These are phyloP conservation scores for Heliconius aoede DNA, from an alignment of 2,888 invertebrate genomes.

Conservation along the genomic window DNA sequence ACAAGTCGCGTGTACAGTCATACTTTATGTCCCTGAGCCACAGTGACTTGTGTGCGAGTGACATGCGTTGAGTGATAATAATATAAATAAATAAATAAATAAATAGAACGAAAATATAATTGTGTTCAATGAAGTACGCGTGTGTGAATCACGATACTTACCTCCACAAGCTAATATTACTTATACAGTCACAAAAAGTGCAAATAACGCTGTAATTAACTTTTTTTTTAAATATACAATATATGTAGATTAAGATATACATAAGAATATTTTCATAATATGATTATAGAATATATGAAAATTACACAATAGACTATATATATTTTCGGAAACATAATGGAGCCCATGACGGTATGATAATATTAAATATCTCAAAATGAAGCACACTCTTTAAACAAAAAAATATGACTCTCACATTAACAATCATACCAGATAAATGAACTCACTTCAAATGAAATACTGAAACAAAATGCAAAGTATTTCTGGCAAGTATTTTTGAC, in stretches of 20 bases:
- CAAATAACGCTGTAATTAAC: background rate
- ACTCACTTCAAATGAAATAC: conserved; percentile 36
- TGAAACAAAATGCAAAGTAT: conserved; percentile 40
- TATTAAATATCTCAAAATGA: background rate
- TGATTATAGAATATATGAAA: too few relatives aligned
- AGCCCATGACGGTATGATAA: background rate
- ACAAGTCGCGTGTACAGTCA: too few relatives aligned
- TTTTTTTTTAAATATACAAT: too few relatives aligned
- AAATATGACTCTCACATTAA: background rate
- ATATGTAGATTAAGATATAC: too few relatives aligned
- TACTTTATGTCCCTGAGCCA: too few relatives aligned
- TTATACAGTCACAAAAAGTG: background rate
- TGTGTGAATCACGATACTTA: too few relatives aligned
- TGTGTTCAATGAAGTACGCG: too few relatives aligned
- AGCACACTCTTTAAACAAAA: background rate
- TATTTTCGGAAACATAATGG: background rate
- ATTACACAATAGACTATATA: too few relatives aligned
- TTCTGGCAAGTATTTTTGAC: conserved; percentile 37
- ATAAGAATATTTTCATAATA: background rate
- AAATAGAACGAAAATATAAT: too few relatives aligned
- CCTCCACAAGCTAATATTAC: background rate
- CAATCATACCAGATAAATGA: conserved; percentile 31
- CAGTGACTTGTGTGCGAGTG: too few relatives aligned
- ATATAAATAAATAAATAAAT: too few relatives aligned
- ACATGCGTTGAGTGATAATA: too few relatives aligned